Conservation (phyloP, 2,888 invertebrate species). For the Acleris holmiana region DNA sequence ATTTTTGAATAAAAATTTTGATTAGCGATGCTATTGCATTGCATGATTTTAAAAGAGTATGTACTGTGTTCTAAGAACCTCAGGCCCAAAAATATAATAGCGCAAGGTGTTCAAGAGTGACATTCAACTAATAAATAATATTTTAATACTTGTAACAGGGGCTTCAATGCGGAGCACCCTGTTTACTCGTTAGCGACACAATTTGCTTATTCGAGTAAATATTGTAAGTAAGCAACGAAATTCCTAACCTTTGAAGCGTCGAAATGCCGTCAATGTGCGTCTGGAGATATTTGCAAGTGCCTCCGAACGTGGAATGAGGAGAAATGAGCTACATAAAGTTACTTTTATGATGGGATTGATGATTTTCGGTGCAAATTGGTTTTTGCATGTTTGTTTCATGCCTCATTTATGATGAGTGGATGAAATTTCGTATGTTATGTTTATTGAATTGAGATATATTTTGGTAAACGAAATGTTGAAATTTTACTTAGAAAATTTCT, state of each 20-base stretch:
- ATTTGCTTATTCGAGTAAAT: slow-evolving; percentile 17
- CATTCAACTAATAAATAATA: too few species aligned
- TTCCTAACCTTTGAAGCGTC: slow-evolving; percentile 31
- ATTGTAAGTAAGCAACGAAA: slow-evolving; percentile 19
- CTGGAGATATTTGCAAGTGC: slow-evolving; percentile 29
- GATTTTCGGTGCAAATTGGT: slow-evolving; percentile 29
- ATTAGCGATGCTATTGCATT: too few species aligned
- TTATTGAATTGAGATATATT: not conserved
- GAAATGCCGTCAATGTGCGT: slow-evolving; percentile 22
- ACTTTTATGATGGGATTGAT: slow-evolving; percentile 19
- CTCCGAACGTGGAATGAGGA: slow-evolving; percentile 21
- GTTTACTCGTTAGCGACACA: slow-evolving; percentile 13
- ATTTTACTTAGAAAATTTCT: too few species aligned
- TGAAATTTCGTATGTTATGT: not conserved
- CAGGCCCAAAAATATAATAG: too few species aligned
- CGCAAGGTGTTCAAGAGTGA: too few species aligned
- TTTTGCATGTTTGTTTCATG: slow-evolving; percentile 13
- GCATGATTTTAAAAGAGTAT: too few species aligned
- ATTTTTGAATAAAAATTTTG: too few species aligned
- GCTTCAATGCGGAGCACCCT: too few species aligned
- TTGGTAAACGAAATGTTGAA: too few species aligned
- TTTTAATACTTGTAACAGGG: too few species aligned
- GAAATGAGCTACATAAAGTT: slow-evolving; percentile 33
- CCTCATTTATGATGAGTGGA: slow-evolving; percentile 1
- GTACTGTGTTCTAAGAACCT: too few species aligned